Base-by-base conservation (phyloP, 2,113 vertebrate species). In the Romanogobio albipinnatus region DNA sequence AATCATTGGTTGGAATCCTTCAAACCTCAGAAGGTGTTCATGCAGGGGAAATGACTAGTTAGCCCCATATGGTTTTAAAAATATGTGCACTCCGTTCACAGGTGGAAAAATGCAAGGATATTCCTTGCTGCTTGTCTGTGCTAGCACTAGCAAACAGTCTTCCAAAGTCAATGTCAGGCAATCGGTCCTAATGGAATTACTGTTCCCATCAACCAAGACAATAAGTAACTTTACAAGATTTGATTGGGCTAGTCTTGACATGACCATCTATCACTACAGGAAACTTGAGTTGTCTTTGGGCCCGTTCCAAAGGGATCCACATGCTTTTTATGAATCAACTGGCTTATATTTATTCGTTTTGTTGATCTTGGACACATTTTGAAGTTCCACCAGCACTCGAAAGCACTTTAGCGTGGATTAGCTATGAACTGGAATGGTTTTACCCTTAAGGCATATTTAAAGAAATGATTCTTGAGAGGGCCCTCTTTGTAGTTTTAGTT, bases 121-220 rank as follows among this genome's bases (percentile, higher is more conserved):
- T 45, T 43, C n/a, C 75, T 26, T 11, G 43, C 49, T 79, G 29
- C 82, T 74, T 79, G 81, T 24, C 9, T 61, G 39, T 76, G 49
- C 7, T 61, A 43, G 22, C 43, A 5, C 56, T 24, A n/a, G 36
- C 33, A 45, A 62, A 79, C 36, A 71, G 3, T 36, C 0, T 0
- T 24, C 56, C 43, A 86, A 43, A 51, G 70, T 66, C 83, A 84
- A 56, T 73, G 77, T 73, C 51, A 73, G 82, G 73, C 33, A 90
- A 86, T 45, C 70, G 26, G 77, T 68, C 79, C 76, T 82, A 79
- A 66, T 58, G 51, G 0, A 11, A 84, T 91, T 90, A 59, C 56
- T 5, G 36, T 89, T 87, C 86, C 70, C 84, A 89, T 87, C 62
- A 80, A 66, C 24, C 59, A 86, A 89, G 90, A 76, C 39, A 74